Base-by-base conservation (phyloP, 2,888 invertebrate species). In the Pherbina coryleti region DNA sequence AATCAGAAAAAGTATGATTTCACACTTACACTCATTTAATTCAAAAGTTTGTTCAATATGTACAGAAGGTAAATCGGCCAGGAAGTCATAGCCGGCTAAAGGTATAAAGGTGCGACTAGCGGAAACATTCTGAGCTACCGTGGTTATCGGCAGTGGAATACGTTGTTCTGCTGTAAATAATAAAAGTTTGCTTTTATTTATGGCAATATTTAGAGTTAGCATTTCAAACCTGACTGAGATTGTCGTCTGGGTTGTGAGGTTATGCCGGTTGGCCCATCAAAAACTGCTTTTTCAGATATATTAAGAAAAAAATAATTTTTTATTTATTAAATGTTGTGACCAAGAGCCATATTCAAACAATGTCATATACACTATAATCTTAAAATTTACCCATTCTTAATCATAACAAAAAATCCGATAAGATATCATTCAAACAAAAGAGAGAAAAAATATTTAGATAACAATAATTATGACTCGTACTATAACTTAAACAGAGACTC, bases 11-110 rank as follows among this genome's bases (percentile, higher is more conserved):
- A 34, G 5, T 9, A 7, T 22, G 11, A 11, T 5, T 60, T 19
- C 9, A 17, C 64, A 84, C 92, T 90, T 89, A 95, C 95, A 89
- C 88, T 95, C 94, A 85, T 93, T 92, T 11, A 96, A 89, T 86
- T 96, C 96, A 62, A 95, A 93, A 60, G 95, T 94, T 89, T 96
- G 96, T 85, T 96, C 95, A 77, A 95, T 93, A 81, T 93, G 92
- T 5, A 95, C 89, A 67, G 92, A 93, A 76, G 93, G 92, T 69
- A 93, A 92, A 31, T 94, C 94, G 71, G 92, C 91, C 62, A 95
- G 91, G 86, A 95, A 94, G 86, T 94, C 94, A 79, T 94, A 91
- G 17, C 95, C 95, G 62, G 92, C 91, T 55, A 92, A 88, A 0
- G 94, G 93, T 79, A 89, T 84, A 57, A 83, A 87, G 0, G 87